Evolutionary conservation across 1,140 invertebrate species (phyloP).

Genomic region (Subanguina moxae): DNA sequence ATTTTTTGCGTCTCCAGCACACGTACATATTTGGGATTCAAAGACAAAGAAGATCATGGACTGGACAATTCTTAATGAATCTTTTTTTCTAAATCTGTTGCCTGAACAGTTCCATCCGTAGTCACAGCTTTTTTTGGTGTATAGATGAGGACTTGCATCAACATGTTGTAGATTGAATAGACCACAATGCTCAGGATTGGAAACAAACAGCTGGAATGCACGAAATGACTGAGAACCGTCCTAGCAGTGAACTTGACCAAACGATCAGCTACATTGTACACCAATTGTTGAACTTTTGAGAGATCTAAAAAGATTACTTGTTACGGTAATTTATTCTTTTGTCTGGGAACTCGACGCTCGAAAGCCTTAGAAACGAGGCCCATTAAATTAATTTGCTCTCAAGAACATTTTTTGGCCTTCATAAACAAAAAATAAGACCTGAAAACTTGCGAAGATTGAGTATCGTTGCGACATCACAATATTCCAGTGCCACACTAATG

Average conservation of each 20-base stretch:
- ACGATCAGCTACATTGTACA: background rate
- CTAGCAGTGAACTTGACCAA: background rate
- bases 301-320: background rate
- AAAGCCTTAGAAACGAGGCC: too few species aligned
- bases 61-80: too few species aligned
- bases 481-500: background rate
- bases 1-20: too few species aligned
- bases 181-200: constrained; percentile 6
- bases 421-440: background rate
- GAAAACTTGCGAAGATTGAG: constrained; percentile 9
- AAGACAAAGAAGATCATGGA: too few species aligned
- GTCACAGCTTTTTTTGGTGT: background rate
- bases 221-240: constrained; percentile 6
- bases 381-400: too few species aligned
- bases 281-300: background rate
- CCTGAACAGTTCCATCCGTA: background rate
- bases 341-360: too few species aligned
- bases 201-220: constrained; percentile 6
- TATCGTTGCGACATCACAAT: background rate
- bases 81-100: too few species aligned
- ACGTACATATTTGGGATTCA: too few species aligned
- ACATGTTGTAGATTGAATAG: constrained; percentile 1
- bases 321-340: too few species aligned
- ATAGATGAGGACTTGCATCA: constrained; percentile 9
- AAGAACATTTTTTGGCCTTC: too few species aligned